phyloP scores from a whole-genome alignment of 2,888 invertebrate species.

The Drosophila yooni region DNA sequence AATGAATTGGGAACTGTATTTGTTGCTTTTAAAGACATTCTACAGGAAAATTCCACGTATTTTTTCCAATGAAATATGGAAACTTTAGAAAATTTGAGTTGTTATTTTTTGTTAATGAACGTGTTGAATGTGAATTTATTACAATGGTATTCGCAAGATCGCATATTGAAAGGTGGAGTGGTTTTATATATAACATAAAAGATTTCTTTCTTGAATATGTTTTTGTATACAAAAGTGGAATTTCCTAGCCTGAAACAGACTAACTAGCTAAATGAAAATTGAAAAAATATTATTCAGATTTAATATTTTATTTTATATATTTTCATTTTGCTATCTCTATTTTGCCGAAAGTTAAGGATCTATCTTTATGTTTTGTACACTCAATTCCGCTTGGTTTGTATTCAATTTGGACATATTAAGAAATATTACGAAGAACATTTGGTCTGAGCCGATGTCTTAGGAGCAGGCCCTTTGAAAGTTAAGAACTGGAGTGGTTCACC shows the following conservation, averaged over 20 bases:
- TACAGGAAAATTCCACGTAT: neutral
- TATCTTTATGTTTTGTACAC: neutral
- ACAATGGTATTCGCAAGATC: neutral
- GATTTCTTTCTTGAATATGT: neutral
- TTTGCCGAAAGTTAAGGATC: neutral
- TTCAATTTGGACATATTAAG: neutral
- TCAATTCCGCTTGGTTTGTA: neutral
- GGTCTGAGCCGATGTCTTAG: neutral
- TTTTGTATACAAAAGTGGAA: neutral
- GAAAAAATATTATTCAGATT: neutral
- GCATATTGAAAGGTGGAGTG: neutral
- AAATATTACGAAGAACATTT: neutral
- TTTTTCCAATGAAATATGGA: neutral
- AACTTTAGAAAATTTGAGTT: neutral
- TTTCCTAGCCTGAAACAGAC: neutral
- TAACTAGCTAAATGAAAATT: neutral
- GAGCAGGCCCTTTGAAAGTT: neutral
- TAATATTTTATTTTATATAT: neutral
- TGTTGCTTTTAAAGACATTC: neutral
- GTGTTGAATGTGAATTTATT: neutral
- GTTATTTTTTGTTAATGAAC: neutral
- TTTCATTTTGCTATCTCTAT: neutral
- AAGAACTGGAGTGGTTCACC: neutral
- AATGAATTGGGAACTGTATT: neutral
- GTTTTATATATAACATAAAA: neutral